Evolutionary conservation across 2,888 invertebrate genomes (phyloP).

Genomic region (Erynnis tages): DNA sequence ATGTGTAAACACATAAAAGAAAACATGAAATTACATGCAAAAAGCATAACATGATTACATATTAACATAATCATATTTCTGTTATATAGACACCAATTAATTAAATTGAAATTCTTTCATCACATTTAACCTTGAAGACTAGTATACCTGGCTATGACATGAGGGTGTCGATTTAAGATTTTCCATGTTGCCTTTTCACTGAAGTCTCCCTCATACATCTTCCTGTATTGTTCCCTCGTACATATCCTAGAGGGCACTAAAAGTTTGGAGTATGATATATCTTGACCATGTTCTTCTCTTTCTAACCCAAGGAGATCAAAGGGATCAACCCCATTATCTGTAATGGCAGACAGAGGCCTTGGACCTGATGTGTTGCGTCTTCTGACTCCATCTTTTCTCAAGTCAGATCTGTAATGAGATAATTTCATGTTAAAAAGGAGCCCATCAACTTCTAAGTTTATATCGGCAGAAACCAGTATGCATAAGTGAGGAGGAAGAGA

Average conservation of each 20-base stretch:
- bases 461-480: too few relatives aligned
- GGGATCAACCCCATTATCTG: slow-evolving; percentile 91
- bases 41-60: too few relatives aligned
- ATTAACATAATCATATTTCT: slow-evolving; percentile 21
- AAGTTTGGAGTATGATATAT: slow-evolving; percentile 93
- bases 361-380: slow-evolving; percentile 91
- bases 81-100: slow-evolving; percentile 17
- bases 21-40: slow-evolving; percentile 40
- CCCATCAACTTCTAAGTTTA: too few relatives aligned
- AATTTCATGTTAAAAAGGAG: not conserved
- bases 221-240: slow-evolving; percentile 70
- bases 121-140: slow-evolving; percentile 1
- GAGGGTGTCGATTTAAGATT: slow-evolving; percentile 70
- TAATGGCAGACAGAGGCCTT: slow-evolving; percentile 90
- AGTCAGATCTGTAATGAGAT: slow-evolving; percentile 69
- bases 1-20: slow-evolving; percentile 20
- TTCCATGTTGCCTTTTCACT: slow-evolving; percentile 70
- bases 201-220: slow-evolving; percentile 73
- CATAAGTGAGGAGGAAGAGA: too few relatives aligned
- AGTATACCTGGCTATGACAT: slow-evolving; percentile 81
- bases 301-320: slow-evolving; percentile 93
- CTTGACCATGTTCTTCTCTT: slow-evolving; percentile 92
- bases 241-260: slow-evolving; percentile 86
- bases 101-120: not conserved
- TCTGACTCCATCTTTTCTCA: slow-evolving; percentile 87